Base-by-base conservation (phyloP, 2,797 vertebrate species). In the Danio aesculapii region DNA sequence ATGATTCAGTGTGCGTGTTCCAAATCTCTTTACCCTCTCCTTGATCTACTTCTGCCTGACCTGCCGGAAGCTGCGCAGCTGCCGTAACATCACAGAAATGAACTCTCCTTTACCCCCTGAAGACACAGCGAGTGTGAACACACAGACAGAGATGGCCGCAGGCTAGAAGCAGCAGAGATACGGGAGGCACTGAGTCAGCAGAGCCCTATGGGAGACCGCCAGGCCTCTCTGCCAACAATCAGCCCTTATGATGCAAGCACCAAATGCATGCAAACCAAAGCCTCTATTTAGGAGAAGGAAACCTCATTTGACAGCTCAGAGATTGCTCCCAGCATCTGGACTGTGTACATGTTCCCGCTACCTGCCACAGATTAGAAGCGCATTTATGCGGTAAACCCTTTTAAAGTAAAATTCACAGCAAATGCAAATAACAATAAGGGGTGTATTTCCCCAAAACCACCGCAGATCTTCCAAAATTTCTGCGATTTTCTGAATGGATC, bases 111-210 rank as follows among this genome's bases (percentile, higher is more conserved):
- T 90, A 87, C 83, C 89, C 91, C 85, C 88, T 83, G 10, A 72
- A 90, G 89, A 91, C 86, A 85, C 83, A 82, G 88, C 84, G 87
- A 86, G 84, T 85, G 86, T 89, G 86, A 88, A 89, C 79, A 82
- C 77, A 63, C 83, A 92, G 89, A 91, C 89, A 92, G 88, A 94
- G 91, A 86, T 86, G 82, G 87, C 93, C 90, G 4, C 85, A 87
- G 92, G 93, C 92, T 67, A 89, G 85, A 87, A 91, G 52, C 58
- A 70, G 39, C 46, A 74, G 13, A 73, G 82, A 79, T 64, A 57
- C 58, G 10, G 85, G 85, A 79, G 84, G 83, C 84, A 86, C 90
- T 91, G 91, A 92, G 86, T 92, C 90, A 87, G 88, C 90, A 85
- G 76, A 88, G 84, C 86, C 90, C 61, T 61, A 77, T 70, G 89